Conservation (phyloP, 2,888 invertebrate species). For the Ligdia adustata region DNA sequence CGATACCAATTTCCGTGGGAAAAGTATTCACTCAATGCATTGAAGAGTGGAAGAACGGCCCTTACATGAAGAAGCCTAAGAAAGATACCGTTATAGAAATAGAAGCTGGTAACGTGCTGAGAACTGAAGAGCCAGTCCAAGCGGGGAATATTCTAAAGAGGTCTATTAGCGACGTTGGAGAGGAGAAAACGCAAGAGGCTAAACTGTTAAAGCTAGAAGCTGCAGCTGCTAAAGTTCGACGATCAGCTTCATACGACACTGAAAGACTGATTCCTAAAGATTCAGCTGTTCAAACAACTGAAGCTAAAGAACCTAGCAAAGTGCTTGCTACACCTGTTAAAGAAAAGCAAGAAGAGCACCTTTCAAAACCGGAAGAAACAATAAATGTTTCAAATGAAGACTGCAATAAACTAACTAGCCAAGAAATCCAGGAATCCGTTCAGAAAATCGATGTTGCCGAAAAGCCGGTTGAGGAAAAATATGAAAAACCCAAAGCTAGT, state of each 20-base stretch:
- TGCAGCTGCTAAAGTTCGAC: slow-evolving; percentile 72
- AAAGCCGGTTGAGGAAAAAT: slow-evolving; percentile 36
- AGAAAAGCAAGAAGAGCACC: slow-evolving; percentile 21
- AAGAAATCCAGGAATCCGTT: background rate
- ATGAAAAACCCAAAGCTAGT: slow-evolving; percentile 30
- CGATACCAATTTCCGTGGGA: slow-evolving; percentile 84
- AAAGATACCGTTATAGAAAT: slow-evolving; percentile 54
- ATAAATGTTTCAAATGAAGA: slow-evolving; percentile 7
- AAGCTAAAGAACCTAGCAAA: slow-evolving; percentile 36
- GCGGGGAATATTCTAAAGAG: slow-evolving; percentile 76
- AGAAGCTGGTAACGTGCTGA: slow-evolving; percentile 47
- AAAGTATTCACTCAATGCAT: slow-evolving; percentile 85
- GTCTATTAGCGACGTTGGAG: slow-evolving; percentile 76
- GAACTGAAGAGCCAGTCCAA: slow-evolving; percentile 60
- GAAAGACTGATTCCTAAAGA: slow-evolving; percentile 59
- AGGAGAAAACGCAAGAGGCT: slow-evolving; percentile 69
- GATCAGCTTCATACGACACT: slow-evolving; percentile 76
- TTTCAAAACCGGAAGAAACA: slow-evolving; percentile 22
- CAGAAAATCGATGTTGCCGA: slow-evolving; percentile 33
- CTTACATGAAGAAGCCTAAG: slow-evolving; percentile 65
- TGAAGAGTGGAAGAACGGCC: slow-evolving; percentile 74
- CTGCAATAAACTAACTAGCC: background rate
- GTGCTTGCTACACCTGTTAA: slow-evolving; percentile 26
- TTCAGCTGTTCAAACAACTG: slow-evolving; percentile 34
- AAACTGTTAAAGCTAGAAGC: slow-evolving; percentile 70